phyloP scores from a whole-genome alignment of 2,113 vertebrate species.

The Sorex araneus region DNA sequence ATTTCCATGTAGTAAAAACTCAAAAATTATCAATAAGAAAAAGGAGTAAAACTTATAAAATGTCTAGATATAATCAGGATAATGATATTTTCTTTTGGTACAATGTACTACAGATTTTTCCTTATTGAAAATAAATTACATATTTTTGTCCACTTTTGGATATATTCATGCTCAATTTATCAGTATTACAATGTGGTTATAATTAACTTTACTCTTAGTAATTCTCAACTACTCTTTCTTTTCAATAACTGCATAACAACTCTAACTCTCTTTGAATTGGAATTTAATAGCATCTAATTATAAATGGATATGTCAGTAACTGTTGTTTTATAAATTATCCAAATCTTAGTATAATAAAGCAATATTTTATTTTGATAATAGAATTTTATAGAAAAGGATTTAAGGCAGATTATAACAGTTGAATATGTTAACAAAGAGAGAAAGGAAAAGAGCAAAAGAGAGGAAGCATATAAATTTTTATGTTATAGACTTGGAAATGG shows the following conservation, averaged over 20 bases:
- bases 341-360: background rate
- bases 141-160: background rate
- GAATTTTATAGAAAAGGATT: background rate
- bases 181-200: background rate
- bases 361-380: background rate
- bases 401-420: background rate
- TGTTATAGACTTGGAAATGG: background rate
- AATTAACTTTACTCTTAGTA: background rate
- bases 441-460: too few species aligned
- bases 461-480: background rate
- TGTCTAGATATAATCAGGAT: background rate
- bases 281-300: background rate
- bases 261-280: background rate
- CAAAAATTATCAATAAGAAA: background rate
- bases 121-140: conserved; percentile 1
- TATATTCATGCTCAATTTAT: background rate
- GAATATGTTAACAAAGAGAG: background rate
- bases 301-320: background rate
- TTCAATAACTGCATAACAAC: background rate
- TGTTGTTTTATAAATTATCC: background rate
- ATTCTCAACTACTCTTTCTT: background rate
- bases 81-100: background rate
- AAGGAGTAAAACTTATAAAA: background rate
- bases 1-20: background rate
- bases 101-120: background rate